Evolutionary conservation across 2,797 vertebrate species (phyloP), one percentile per base, ranked within the genome.

Genomic region (Neostethus bicornis): DNA sequence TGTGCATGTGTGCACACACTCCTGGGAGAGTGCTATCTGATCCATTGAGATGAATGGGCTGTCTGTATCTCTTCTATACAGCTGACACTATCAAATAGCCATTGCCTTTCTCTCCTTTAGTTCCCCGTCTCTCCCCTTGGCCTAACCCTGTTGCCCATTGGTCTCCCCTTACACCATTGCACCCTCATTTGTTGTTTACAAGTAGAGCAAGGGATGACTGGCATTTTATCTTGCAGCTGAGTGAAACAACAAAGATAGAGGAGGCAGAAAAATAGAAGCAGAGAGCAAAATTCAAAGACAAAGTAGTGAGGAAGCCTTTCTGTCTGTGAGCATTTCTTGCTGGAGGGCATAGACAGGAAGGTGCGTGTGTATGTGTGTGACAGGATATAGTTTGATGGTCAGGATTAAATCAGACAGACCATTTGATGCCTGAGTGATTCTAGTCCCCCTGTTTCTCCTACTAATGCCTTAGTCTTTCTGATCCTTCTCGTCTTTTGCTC

Each of bases 31-130:
- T 61, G 77, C 78, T 88, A 90, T 90, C 83, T 85, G 87, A 89
- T 91, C 84, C 83, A 88, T 85, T 87, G 87, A 90, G 88, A 92
- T 92, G 88, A 91, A 92, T 90, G 89, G 85, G 80, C 83, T 79
- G 81, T 86, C 77, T 83, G 85, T 89, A 83, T 87, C 84, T 88
- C 69, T 85, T 83, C 72, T 75, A 74, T 82, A 80, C 75, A 86
- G 81, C 85, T 85, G 86, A 88, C 84, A 87, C 84, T 83, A 86
- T 89, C 87, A 87, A 85, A 87, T 85, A 84, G 80, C 74, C 50
- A 21, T 71, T 76, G 73, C 69, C 74, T 77, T 71, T 80, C 80
- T 78, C 79, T 75, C 70, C 73, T 65, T 70, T 34, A 54, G 61
- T 37, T 17, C 54, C 23, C 56, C 43, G 69, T 51, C 55, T 54